These are phyloP conservation scores for Phaetusa simplex DNA, from an alignment of 2,113 vertebrate genomes.

Conservation along the genomic window DNA sequence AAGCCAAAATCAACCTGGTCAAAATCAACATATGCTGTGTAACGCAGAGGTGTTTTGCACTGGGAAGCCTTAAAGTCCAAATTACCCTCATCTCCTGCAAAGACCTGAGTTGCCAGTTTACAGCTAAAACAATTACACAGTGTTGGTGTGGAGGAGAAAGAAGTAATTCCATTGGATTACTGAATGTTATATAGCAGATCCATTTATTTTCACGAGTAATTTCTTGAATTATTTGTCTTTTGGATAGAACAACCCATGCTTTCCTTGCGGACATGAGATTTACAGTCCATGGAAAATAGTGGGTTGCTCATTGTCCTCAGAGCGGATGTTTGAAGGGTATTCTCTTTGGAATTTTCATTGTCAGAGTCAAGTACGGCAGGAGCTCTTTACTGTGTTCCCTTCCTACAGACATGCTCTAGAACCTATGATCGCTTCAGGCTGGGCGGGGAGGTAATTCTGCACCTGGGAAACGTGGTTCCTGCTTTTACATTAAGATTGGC, in stretches of 20 bases:
- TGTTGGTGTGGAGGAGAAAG: not conserved
- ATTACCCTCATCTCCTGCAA: not conserved
- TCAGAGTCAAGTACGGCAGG: not conserved
- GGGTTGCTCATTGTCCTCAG: not conserved
- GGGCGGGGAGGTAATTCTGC: not conserved
- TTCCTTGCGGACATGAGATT: not conserved
- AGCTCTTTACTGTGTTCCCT: not conserved
- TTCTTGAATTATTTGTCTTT: not conserved
- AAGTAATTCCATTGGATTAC: not conserved
- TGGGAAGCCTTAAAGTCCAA: not conserved
- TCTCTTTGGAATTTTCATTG: not conserved
- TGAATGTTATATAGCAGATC: not conserved
- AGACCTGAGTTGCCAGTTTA: not conserved
- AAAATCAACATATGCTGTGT: not conserved
- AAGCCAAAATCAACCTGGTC: constrained; percentile 94
- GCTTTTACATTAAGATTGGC: not conserved
- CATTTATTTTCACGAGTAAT: not conserved
- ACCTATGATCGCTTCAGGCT: not conserved
- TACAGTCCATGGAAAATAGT: not conserved
- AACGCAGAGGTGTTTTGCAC: not conserved
- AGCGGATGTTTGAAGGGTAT: not conserved
- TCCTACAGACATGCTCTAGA: not conserved
- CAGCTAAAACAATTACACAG: not conserved
- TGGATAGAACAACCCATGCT: not conserved
- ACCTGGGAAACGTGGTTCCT: not conserved